Base-by-base conservation (phyloP, 2,797 vertebrate genomes). In the Mormyrops boulengeri region DNA sequence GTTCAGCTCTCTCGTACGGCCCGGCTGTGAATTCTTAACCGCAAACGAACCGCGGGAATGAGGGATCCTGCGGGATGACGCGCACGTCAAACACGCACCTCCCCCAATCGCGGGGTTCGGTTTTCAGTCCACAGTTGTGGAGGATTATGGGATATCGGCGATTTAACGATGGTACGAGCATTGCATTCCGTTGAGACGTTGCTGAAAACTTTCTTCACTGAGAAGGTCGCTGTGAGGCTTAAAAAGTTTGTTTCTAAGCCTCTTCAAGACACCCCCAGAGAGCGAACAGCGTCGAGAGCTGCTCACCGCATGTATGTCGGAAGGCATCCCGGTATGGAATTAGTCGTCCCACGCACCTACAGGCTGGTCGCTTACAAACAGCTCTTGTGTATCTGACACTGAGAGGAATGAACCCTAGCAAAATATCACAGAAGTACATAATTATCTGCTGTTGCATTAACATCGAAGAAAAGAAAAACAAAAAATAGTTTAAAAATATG, bases 1-100 rank as follows among this genome's bases (percentile, higher is more conserved):
- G 95, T 96, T 94, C 95, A 96, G 96, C 96, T 96, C 96, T 96
- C 96, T 96, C 96, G 94, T 95, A 95, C 90, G 91, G 89, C 89
- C 57, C 34, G 0, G 85, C 69, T 87, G 82, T 73, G 60, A 66
- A 47, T 77, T 77, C 34, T 87, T 87, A 0, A 73, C 41, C 62
- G 4, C 19, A 19, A 80, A 41, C 17, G 2, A 80, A 38, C 5
- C 0, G 8, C 50, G 9, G 30, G 11, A 14, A n/a, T 6, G 2
- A 12, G 38, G 7, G 49, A 34, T 26, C 2, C 49, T 14, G 47
- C 12, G 49, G 26, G n/a, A n/a, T 55, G 14, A 34, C 52, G 17
- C 5, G 49, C n/a, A 5, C 22, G 47, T 11, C 22, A 22, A 5
- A 57, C 17, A 34, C 6, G 14, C 50, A 17, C 26, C 49, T 55